A percentile compares a stretch with the other conserved stretches of the same genome.
Evolutionary conservation across 2,113 vertebrate species (phyloP).

Genomic region (Pimephales promelas): DNA sequence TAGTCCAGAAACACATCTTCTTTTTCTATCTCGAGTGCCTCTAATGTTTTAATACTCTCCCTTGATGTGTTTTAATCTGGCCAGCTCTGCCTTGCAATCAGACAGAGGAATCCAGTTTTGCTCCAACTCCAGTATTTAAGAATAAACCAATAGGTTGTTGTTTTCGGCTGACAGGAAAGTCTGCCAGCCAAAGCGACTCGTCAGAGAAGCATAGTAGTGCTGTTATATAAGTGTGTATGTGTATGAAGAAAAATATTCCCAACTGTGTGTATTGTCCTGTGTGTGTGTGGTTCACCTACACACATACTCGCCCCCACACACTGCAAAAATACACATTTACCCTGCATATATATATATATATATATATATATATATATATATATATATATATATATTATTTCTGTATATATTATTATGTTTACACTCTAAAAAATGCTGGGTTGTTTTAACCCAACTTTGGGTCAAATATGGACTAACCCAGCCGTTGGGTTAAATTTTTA

Average conservation of each 20-base stretch:
- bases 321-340: constrained; percentile 5
- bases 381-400: too few relatives aligned
- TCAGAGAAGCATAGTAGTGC: constrained; percentile 2
- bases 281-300: constrained; percentile 25
- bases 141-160: constrained; percentile 19
- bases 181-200: not conserved
- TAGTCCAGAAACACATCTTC: not conserved
- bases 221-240: constrained; percentile 44
- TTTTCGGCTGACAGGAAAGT: constrained; percentile 17
- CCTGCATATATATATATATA: too few relatives aligned
- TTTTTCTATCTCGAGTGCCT: not conserved
- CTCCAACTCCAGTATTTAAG: constrained; percentile 9
- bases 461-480: too few relatives aligned
- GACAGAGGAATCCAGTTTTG: not conserved
- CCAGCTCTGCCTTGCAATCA: not conserved
- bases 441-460: too few relatives aligned
- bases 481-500: too few relatives aligned
- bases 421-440: too few relatives aligned
- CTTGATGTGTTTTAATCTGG: not conserved
- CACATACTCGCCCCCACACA: not conserved
- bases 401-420: too few relatives aligned
- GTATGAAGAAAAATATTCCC: constrained; percentile 22
- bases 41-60: not conserved
- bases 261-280: constrained; percentile 30
- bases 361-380: too few relatives aligned